A percentile compares a stretch with the other conserved stretches of the same genome.
These are phyloP conservation scores for Catocala nupta DNA, from an alignment of 2,888 invertebrate species.

Conservation along the genomic window DNA sequence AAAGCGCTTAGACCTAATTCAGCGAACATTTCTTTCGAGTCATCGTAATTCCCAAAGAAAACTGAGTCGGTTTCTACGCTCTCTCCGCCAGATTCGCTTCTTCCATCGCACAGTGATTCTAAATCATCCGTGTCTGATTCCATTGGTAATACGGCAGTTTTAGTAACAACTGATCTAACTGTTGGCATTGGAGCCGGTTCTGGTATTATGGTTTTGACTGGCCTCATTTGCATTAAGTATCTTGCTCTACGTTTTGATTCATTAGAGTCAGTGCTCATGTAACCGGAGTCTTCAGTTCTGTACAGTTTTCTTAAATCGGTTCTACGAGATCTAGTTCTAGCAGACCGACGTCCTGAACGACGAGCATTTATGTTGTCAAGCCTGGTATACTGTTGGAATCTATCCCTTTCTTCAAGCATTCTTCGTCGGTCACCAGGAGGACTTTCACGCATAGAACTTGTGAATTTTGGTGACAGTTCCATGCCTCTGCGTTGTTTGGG, in stretches of 20 bases:
- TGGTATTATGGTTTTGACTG: constrained; percentile 61
- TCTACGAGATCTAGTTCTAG: constrained; percentile 76
- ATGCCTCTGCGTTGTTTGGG: constrained; percentile 71
- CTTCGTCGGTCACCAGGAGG: constrained; percentile 73
- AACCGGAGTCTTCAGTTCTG: constrained; percentile 92
- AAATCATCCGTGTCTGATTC: constrained; percentile 91
- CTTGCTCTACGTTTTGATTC: constrained; percentile 86
- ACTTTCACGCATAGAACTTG: constrained; percentile 63
- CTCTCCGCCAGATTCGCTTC: constrained; percentile 95
- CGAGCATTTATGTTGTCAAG: constrained; percentile 73
- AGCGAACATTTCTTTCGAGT: constrained; percentile 77
- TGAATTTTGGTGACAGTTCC: constrained; percentile 68
- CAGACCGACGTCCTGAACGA: constrained; percentile 76
- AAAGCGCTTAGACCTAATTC: constrained; percentile 72
- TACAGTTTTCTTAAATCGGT: constrained; percentile 77
- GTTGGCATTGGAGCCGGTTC: constrained; percentile 60
- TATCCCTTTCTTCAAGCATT: constrained; percentile 75
- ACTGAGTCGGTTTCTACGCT: constrained; percentile 96
- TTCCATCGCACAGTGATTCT: constrained; percentile 92
- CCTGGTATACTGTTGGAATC: constrained; percentile 70
- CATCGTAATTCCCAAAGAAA: constrained; percentile 91
- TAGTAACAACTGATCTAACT: constrained; percentile 56
- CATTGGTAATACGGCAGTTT: constrained; percentile 69
- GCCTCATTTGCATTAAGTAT: constrained; percentile 79
- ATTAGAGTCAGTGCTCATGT: constrained; percentile 94